A percentile compares a stretch with the other conserved stretches of the same genome.
Evolutionary conservation across 2,113 vertebrate species (phyloP).

Genomic region (Myotis yumanensis): DNA sequence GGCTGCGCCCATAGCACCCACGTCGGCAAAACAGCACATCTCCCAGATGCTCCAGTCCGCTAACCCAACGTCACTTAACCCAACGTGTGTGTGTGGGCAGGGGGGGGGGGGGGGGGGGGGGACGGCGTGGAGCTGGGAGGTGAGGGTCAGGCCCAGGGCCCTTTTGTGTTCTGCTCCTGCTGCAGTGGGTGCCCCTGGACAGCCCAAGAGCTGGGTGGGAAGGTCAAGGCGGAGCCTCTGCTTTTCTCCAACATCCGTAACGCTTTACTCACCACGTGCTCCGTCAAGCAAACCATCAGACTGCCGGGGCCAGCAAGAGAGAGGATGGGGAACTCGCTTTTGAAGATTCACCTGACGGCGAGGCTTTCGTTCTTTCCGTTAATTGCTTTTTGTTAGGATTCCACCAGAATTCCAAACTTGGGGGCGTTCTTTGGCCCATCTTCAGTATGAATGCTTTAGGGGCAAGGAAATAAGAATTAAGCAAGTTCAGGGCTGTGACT

Average conservation of each 20-base stretch:
- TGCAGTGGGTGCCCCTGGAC: too few relatives aligned
- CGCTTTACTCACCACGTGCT: neutral
- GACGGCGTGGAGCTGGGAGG: slow-evolving; percentile 29
- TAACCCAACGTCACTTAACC: slow-evolving; percentile 72
- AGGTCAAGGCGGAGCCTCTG: neutral
- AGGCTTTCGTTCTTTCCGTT: neutral
- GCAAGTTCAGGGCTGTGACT: neutral
- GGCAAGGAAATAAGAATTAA: neutral
- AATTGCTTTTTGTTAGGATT: neutral
- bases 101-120: neutral
- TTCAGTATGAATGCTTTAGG: neutral
- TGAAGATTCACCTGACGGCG: neutral
- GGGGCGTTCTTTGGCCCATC: neutral
- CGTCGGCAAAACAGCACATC: slow-evolving; percentile 78
- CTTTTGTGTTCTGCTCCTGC: neutral
- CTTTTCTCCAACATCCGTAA: neutral
- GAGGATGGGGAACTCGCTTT: neutral
- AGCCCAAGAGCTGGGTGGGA: neutral
- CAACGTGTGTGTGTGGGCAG: too few relatives aligned
- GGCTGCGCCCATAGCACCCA: slow-evolving; percentile 79
- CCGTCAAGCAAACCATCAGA: slow-evolving; percentile 19
- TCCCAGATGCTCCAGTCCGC: slow-evolving; percentile 73
- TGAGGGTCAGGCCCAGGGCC: slow-evolving; percentile 67
- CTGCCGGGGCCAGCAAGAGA: neutral
- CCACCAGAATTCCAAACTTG: neutral